These are phyloP conservation scores for Epinotia ramella DNA, from an alignment of 2,888 invertebrate genomes.

Conservation along the genomic window DNA sequence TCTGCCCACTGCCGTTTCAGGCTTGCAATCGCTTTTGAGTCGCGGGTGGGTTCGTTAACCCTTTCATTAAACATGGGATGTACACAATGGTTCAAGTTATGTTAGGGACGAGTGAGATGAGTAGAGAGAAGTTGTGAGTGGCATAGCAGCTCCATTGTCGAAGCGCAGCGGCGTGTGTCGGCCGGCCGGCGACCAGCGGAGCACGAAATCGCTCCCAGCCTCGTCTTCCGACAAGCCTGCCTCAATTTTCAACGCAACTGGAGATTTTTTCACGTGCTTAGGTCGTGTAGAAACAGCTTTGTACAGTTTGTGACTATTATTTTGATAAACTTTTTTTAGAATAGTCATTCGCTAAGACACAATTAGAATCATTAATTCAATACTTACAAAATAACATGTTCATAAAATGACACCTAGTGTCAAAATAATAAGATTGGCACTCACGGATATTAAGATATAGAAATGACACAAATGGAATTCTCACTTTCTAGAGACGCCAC, in stretches of 20 bases:
- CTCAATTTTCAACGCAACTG: constrained; percentile 49
- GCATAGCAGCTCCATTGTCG: constrained; percentile 71
- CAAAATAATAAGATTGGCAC: no score
- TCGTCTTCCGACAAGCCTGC: constrained; percentile 50
- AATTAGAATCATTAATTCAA: no score
- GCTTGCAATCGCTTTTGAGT: not conserved
- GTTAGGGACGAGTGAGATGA: not conserved
- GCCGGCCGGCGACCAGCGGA: constrained; percentile 71
- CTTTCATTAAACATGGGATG: not conserved
- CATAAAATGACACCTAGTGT: no score
- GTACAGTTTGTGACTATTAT: constrained; percentile 3
- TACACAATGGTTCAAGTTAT: not conserved
- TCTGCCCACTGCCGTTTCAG: not conserved
- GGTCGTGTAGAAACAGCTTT: not conserved
- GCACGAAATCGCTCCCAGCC: constrained; percentile 80
- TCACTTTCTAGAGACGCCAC: no score
- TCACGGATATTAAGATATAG: no score
- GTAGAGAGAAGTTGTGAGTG: not conserved
- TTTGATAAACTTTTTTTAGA: not conserved
- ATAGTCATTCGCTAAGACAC: no score
- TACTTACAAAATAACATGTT: no score
- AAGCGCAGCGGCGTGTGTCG: constrained; percentile 77
- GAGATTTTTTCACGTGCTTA: constrained; percentile 17
- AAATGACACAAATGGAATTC: no score
- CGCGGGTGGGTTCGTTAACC: no score